Conservation (phyloP, 2,888 invertebrate species). For the Urechis unicinctus region DNA sequence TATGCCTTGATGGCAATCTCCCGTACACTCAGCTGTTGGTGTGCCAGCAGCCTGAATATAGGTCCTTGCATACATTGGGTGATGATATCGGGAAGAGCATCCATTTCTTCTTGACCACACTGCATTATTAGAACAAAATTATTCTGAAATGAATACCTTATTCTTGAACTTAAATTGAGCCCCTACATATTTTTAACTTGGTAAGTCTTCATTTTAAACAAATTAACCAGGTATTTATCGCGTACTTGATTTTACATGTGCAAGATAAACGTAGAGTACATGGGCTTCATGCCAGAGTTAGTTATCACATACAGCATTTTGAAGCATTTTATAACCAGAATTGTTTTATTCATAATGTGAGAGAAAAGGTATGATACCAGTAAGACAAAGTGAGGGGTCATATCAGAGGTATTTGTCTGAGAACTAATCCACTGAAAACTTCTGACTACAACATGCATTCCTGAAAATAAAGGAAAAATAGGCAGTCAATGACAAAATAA, state of each 20-base stretch:
- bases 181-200: too few species aligned
- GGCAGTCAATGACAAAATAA: neutral
- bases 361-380: neutral
- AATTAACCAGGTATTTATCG: too few species aligned
- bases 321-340: too few species aligned
- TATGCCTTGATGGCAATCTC: constrained; percentile 41
- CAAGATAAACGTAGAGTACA: too few species aligned
- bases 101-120: constrained; percentile 6
- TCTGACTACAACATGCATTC: constrained; percentile 32
- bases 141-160: too few species aligned
- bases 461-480: constrained; percentile 17
- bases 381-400: neutral
- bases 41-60: constrained; percentile 34
- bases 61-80: constrained; percentile 26
- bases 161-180: too few species aligned
- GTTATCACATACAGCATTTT: too few species aligned
- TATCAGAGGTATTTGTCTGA: too few species aligned
- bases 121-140: neutral
- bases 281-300: too few species aligned
- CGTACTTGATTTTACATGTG: too few species aligned
- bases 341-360: too few species aligned
- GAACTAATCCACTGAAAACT: constrained; percentile 25
- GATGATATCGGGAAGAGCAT: constrained; percentile 32
- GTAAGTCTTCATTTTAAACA: too few species aligned
- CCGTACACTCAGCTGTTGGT: constrained; percentile 43